These are phyloP conservation scores for Eueides isabella DNA, from an alignment of 1,140 invertebrate genomes.

Conservation along the genomic window DNA sequence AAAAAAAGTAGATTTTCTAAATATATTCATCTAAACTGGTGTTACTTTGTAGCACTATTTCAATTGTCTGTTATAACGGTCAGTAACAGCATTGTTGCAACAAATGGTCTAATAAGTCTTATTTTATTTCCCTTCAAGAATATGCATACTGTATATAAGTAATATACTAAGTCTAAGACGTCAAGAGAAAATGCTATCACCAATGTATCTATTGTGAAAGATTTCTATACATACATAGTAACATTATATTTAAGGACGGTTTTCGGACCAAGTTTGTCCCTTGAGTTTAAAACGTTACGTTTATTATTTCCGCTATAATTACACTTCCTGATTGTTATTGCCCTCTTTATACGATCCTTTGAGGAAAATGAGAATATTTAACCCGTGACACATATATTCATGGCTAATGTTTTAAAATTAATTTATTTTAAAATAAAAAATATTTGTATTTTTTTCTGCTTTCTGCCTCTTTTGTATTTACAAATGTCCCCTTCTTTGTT, in stretches of 20 bases:
- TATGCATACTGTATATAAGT: too few species aligned
- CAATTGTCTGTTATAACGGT: too few species aligned
- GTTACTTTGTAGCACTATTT: too few species aligned
- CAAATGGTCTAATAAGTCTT: too few species aligned
- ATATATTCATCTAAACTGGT: too few species aligned
- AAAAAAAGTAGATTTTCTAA: too few species aligned
- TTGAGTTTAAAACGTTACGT: constrained; percentile 15
- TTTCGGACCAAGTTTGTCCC: constrained; percentile 14
- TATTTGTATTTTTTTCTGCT: background rate
- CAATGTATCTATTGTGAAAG: background rate
- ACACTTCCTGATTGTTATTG: constrained; percentile 27
- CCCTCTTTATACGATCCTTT: constrained; percentile 14
- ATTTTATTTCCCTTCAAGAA: too few species aligned
- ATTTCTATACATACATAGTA: constrained; percentile 10
- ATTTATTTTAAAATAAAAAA: background rate
- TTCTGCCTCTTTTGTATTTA: background rate
- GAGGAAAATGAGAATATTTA: constrained; percentile 8
- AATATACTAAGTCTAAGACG: too few species aligned
- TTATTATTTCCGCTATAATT: constrained; percentile 20
- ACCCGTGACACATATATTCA: background rate
- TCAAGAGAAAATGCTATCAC: background rate
- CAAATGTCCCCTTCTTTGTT: too few species aligned
- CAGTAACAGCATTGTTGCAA: too few species aligned
- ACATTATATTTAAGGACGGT: constrained; percentile 20
- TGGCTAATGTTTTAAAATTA: background rate